Evolutionary conservation across 2,888 invertebrate species (phyloP), one percentile per base, ranked within the genome.

Genomic region (Eupeodes latifasciatus): DNA sequence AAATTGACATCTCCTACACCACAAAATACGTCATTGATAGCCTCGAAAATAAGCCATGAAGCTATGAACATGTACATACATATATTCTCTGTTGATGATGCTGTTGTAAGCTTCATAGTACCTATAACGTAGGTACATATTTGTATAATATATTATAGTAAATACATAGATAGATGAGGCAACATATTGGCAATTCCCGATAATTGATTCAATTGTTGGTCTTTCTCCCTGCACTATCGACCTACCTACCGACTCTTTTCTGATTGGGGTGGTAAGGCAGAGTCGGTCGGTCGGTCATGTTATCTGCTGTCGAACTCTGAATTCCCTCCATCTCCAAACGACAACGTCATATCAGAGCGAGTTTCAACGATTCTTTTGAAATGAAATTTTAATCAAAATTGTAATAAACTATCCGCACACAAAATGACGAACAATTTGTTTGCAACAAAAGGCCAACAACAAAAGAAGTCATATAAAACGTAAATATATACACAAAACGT

Each of bases 301-400:
- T 72, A 47, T 59, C 72, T 59, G 55, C n/a, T 27, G 11, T 44
- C 2, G 34, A 47, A 59, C 47, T 27, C 27, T 2, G 40, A 40
- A 40, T 66, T 55, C 36, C 5, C 44, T 34, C 19, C 12, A 10
- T 11, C 14, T 11, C 19, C 55, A 7, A 5, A 40, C 40, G 9
- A 5, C 62, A 36, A 44, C 53, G 53, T 51, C 34, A 75, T 44
- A 53, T 59, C 75, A 67, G 6, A 27, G 40, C 5, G 16, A 49
- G 27, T 74, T 79, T 86, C 61, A 27, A 27, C 27, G 34, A 62
- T 80, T 57, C 27, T 19, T 27, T 57, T 57, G 59, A 36, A 59
- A 59, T 64, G 64, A 67, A 80, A 80, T 83, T 87, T 82, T 87
- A 83, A 87, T 87, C 86, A 83, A 83, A 87, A 71, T 87, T 67